Conservation (phyloP, 2,888 invertebrate genomes). For the Ectobius pallidus region DNA sequence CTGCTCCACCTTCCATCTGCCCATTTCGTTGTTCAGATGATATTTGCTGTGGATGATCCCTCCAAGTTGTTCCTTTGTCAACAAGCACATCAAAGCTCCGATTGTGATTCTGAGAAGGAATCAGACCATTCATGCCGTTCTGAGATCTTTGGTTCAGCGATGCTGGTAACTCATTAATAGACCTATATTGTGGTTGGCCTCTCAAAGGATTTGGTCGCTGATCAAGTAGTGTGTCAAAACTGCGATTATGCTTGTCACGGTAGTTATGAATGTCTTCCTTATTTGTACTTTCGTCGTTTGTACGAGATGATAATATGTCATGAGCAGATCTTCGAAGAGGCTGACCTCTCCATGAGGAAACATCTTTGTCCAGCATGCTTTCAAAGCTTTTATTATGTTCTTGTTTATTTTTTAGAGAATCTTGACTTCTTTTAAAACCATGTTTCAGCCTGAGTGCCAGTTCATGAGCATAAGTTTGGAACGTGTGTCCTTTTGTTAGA, state of each 20-base stretch:
- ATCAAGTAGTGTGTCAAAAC: conserved; percentile 38
- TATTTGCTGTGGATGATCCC: not conserved
- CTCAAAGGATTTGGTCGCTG: not conserved
- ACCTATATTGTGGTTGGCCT: conserved; percentile 37
- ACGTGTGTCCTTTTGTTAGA: not conserved
- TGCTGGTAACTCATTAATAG: conserved; percentile 36
- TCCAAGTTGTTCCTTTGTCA: conserved; percentile 16
- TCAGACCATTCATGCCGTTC: not conserved
- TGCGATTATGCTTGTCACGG: conserved; percentile 36
- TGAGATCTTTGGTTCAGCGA: conserved; percentile 28
- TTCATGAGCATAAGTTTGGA: conserved; percentile 28
- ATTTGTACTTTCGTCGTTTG: conserved; percentile 27
- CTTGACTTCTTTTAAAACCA: not conserved
- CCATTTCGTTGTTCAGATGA: not conserved
- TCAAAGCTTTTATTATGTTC: conserved; percentile 40
- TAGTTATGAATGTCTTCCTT: not conserved
- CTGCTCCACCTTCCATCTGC: not conserved
- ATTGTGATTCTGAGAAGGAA: conserved; percentile 12
- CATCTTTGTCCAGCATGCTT: conserved; percentile 36
- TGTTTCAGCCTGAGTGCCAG: conserved; percentile 24
- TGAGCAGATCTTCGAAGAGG: conserved; percentile 39
- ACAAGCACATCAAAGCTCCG: conserved; percentile 33
- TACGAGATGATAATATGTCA: conserved; percentile 31
- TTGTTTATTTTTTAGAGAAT: not conserved
- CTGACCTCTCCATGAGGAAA: conserved; percentile 33